Base-by-base conservation (phyloP, 1,140 invertebrate species). In the Calephelis virginiensis region DNA sequence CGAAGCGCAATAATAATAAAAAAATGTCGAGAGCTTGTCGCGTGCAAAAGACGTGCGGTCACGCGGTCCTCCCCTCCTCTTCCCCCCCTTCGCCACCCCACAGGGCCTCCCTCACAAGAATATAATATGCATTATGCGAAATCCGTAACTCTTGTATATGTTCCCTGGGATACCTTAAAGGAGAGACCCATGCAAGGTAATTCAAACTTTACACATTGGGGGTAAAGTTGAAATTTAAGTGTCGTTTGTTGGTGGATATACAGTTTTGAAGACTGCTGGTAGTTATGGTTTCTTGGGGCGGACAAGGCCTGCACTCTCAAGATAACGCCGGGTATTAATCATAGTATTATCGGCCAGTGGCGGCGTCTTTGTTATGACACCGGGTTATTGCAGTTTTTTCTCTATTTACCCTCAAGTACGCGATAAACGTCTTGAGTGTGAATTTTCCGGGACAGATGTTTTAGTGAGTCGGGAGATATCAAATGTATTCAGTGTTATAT, bases 101-200 rank as follows among this genome's bases (percentile, higher is more conserved):
- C 61, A 71, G 28, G 28, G 66, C 76, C 78, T 72, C 80, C 77
- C 76, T 68, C 74, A 70, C 73, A 69, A 77, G 83, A 87, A 90
- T 90, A 88, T 89, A 89, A 86, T 88, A 90, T 88, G 87, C 87
- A 88, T 90, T 90, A 90, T 90, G 87, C 87, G 87, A 90, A 88
- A 90, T 90, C 87, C 85, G 84, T 89, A 85, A 89, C 85, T 89
- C 85, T 89, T 83, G 80, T 85, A 80, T 81, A 70, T 75, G 78
- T 70, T 82, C 73, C 72, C 65, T 74, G 77, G 78, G 82, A 86
- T 85, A 85, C 79, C 83, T 85, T 82, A 81, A 81, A 73, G 69
- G 68, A 17, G 13, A 6, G 47, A 9, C 12, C 9, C 8, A n/a
- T 45, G 12, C 64, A 12, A 47, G 61, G 47, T 12, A 53, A 17